phyloP scores from a whole-genome alignment of 2,888 invertebrate genomes.

The Cantharis rustica region DNA sequence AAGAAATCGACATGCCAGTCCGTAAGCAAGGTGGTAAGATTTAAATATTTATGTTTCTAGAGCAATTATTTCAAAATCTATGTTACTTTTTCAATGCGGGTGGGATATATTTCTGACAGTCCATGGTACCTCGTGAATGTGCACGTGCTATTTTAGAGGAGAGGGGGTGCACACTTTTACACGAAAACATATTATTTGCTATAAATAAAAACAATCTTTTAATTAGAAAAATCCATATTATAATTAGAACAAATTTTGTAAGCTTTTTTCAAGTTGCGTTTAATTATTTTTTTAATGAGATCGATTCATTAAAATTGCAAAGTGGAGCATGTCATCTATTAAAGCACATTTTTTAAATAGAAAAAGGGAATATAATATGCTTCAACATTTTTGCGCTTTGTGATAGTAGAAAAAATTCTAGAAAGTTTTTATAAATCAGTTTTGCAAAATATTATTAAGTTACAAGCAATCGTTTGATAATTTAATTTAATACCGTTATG shows the following conservation, averaged over 20 bases:
- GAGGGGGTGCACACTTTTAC: constrained; percentile 20
- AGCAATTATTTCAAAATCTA: neutral
- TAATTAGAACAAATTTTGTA: neutral
- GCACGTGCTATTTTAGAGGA: constrained; percentile 30
- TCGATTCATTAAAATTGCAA: neutral
- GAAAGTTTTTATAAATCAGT: neutral
- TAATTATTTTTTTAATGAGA: neutral
- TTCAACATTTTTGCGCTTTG: neutral
- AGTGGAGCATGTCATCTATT: neutral
- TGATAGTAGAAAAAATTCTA: neutral
- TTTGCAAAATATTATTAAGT: neutral
- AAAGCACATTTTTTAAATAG: neutral
- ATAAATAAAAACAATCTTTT: neutral
- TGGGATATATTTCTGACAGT: constrained; percentile 26
- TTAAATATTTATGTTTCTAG: constrained; percentile 40
- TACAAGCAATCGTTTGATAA: neutral
- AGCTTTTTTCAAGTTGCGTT: neutral
- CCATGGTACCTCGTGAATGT: constrained; percentile 31
- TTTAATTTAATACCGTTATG: neutral
- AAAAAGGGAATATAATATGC: neutral
- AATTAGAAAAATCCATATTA: neutral
- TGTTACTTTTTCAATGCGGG: constrained; percentile 13
- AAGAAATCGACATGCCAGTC: constrained; percentile 65
- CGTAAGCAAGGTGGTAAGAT: constrained; percentile 73
- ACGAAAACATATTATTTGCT: neutral